A percentile compares a stretch with the other conserved stretches of the same genome.
Conservation (phyloP, 1,140 invertebrate genomes). For the silkworm (Bombyx mori) region ASM3026992v2 NC_085129.1:2158501-2159000, state of each 20-base stretch:
- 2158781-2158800: slow-evolving; percentile 37
- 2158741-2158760: slow-evolving; percentile 21
- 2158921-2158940: slow-evolving; percentile 42
- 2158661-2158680: not conserved
- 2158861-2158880: slow-evolving; percentile 69
- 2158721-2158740: slow-evolving; percentile 60
- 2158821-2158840: slow-evolving; percentile 42
- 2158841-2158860: slow-evolving; percentile 55
- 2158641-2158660: too few species aligned
- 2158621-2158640: too few species aligned
- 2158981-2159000: too few species aligned
- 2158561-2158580: slow-evolving; percentile 67
- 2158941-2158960: slow-evolving; percentile 18
- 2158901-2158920: slow-evolving; percentile 68
- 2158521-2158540: slow-evolving; percentile 62
- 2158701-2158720: slow-evolving; percentile 15
- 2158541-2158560: slow-evolving; percentile 66
- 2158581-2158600: not conserved
- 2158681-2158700: not conserved
- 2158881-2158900: slow-evolving; percentile 69
- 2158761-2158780: slow-evolving; percentile 44
- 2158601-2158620: too few species aligned
- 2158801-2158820: slow-evolving; percentile 24
- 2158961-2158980: not conserved
- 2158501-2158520: slow-evolving; percentile 66